These are phyloP conservation scores for Cerastis rubricosa DNA, from an alignment of 2,888 invertebrate species.

Conservation along the genomic window DNA sequence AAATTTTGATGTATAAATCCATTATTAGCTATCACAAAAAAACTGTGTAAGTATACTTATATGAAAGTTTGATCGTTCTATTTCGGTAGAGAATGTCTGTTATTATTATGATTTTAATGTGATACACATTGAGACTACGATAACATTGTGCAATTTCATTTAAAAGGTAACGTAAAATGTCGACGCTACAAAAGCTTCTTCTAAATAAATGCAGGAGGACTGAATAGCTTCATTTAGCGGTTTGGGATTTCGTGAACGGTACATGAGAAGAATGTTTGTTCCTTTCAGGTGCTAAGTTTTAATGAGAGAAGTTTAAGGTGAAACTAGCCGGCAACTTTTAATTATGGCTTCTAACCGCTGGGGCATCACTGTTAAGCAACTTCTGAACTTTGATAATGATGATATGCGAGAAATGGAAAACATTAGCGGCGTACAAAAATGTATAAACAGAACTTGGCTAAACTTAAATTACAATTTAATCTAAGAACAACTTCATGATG, in stretches of 20 bases:
- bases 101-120: slow-evolving; percentile 56
- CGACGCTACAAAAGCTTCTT: slow-evolving; percentile 1
- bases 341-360: slow-evolving; percentile 83
- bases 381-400: slow-evolving; percentile 80
- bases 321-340: slow-evolving; percentile 87
- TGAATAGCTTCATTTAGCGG: slow-evolving; percentile 62
- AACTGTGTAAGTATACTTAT: slow-evolving; percentile 49
- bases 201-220: slow-evolving; percentile 14
- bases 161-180: not conserved
- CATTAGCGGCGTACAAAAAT: slow-evolving; percentile 56
- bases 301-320: slow-evolving; percentile 87
- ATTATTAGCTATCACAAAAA: slow-evolving; percentile 70
- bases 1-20: slow-evolving; percentile 68
- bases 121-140: slow-evolving; percentile 16
- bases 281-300: slow-evolving; percentile 87
- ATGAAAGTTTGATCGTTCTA: slow-evolving; percentile 50
- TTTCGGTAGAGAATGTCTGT: slow-evolving; percentile 32
- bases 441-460: slow-evolving; percentile 27
- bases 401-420: slow-evolving; percentile 75
- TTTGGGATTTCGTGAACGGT: slow-evolving; percentile 76
- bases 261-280: slow-evolving; percentile 83
- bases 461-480: slow-evolving; percentile 3
- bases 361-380: slow-evolving; percentile 76
- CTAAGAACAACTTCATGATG: slow-evolving; percentile 50
- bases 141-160: not conserved